phyloP scores from a whole-genome alignment of 64 coral and sea anemone genomes.

The Stichodactyla mertensii region DNA sequence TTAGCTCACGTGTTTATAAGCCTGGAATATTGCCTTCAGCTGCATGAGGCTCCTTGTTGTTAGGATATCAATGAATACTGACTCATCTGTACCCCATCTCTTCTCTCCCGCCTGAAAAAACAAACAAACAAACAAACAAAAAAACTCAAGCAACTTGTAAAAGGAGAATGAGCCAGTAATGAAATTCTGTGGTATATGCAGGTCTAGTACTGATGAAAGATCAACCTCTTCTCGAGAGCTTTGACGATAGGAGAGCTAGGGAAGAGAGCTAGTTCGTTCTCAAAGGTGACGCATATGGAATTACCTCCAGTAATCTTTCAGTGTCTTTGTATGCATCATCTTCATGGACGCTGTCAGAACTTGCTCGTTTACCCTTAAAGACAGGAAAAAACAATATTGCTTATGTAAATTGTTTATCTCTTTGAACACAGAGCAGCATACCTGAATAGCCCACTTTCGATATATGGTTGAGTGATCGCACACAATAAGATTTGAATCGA shows the following conservation, averaged over 20 bases:
- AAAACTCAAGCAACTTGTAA: neutral
- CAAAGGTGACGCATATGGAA: neutral
- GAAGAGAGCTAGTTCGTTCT: neutral
- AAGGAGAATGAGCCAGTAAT: too few species aligned
- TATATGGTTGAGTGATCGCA: too few species aligned
- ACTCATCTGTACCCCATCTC: slow-evolving; percentile 70
- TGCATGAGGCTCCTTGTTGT: slow-evolving; percentile 39
- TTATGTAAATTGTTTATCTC: neutral
- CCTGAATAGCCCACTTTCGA: too few species aligned
- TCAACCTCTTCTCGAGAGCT: neutral
- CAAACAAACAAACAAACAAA: too few species aligned
- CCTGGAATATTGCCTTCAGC: slow-evolving; percentile 45
- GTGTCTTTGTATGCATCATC: slow-evolving; percentile 50
- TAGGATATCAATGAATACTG: slow-evolving; percentile 49
- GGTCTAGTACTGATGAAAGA: neutral
- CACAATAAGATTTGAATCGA: too few species aligned
- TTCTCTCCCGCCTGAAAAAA: slow-evolving; percentile 49
- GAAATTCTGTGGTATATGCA: too few species aligned
- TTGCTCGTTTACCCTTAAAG: neutral
- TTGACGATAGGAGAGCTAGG: too few species aligned
- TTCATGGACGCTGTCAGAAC: slow-evolving; percentile 29
- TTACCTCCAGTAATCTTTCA: slow-evolving; percentile 29
- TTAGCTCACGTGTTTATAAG: slow-evolving; percentile 64
- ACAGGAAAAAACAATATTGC: neutral
- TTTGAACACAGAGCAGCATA: neutral